Percentiles rank a stretch among this genome's conserved stretches.
phyloP scores from a whole-genome alignment of 1,140 invertebrate genomes.

The Ditylenchus dipsaci region DNA sequence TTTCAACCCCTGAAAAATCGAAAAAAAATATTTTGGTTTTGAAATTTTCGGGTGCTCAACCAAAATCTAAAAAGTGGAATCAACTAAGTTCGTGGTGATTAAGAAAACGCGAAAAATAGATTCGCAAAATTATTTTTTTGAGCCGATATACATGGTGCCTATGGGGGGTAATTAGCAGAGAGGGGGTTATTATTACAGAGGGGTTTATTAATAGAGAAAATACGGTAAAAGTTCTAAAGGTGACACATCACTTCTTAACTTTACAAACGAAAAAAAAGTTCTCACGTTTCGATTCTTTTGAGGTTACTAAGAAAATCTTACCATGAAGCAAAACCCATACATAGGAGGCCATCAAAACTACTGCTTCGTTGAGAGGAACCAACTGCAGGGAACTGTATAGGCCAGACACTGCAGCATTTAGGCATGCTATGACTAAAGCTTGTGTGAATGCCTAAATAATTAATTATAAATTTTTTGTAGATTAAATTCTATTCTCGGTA shows the following conservation, averaged over 20 bases:
- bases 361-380: slow-evolving; percentile 8
- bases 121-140: too few relatives aligned
- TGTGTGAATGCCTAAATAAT: slow-evolving; percentile 17
- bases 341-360: slow-evolving; percentile 16
- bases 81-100: too few relatives aligned
- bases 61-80: too few relatives aligned
- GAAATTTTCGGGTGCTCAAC: too few relatives aligned
- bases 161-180: too few relatives aligned
- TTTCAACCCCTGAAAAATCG: too few relatives aligned
- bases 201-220: too few relatives aligned
- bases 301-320: neutral
- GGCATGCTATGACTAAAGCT: slow-evolving; percentile 23
- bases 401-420: slow-evolving; percentile 14
- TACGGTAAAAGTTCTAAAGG: neutral
- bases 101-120: too few relatives aligned
- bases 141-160: neutral
- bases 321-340: slow-evolving; percentile 24
- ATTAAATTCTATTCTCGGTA: too few relatives aligned
- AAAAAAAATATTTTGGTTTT: too few relatives aligned
- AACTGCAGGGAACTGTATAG: slow-evolving; percentile 32
- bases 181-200: too few relatives aligned
- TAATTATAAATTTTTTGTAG: neutral
- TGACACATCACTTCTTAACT: neutral
- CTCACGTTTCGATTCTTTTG: neutral
- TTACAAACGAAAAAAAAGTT: neutral